phyloP scores from a whole-genome alignment of 2,113 vertebrate genomes.

The Pangasianodon hypophthalmus region DNA sequence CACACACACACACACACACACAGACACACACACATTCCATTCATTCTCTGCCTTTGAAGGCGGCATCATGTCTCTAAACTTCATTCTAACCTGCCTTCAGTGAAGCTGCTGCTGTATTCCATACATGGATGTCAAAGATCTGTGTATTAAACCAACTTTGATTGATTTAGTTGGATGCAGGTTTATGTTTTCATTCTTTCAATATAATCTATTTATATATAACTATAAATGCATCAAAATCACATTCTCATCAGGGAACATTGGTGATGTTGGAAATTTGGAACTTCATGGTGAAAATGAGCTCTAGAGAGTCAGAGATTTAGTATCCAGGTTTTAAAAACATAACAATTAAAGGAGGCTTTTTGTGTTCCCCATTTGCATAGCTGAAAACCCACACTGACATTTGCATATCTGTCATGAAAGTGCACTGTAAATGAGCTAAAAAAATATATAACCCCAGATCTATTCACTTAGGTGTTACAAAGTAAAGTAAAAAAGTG shows the following conservation, averaged over 20 bases:
- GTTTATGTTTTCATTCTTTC: background rate
- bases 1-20: slow-evolving; percentile 31
- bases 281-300: background rate
- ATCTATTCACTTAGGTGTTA: background rate
- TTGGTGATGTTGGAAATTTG: background rate
- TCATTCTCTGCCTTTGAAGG: slow-evolving; percentile 36
- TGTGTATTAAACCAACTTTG: background rate
- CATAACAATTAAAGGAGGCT: background rate
- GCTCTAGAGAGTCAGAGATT: background rate
- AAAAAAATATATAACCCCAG: background rate
- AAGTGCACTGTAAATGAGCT: background rate
- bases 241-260: background rate
- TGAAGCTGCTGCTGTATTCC: background rate
- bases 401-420: background rate
- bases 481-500: background rate
- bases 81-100: slow-evolving; percentile 1
- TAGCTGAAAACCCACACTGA: no score
- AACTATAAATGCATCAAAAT: background rate
- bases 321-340: background rate
- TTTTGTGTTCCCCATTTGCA: no score
- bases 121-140: background rate
- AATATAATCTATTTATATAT: background rate
- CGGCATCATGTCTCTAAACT: slow-evolving; percentile 14
- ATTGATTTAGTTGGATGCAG: background rate
- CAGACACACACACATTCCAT: slow-evolving; percentile 42